Conservation (phyloP, 2,888 invertebrate species). For the Dyspetes luteomarginatus region DNA sequence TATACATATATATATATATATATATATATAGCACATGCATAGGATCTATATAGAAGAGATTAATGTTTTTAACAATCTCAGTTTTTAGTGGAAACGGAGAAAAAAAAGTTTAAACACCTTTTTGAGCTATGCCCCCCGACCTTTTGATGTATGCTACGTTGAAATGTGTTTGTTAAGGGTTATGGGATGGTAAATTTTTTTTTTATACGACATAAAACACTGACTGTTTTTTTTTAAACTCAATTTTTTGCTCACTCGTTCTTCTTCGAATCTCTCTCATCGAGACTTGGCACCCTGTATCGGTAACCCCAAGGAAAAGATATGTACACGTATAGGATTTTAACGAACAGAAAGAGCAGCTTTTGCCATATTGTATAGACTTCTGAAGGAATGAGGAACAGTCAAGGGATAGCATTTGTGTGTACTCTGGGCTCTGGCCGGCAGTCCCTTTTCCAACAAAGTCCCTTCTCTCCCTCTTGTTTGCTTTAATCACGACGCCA, state of each 20-base stretch:
- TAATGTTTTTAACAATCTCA: no score
- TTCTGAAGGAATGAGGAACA: conserved; percentile 31
- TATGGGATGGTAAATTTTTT: not conserved
- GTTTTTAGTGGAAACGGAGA: no score
- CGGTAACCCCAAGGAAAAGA: not conserved
- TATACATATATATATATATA: not conserved
- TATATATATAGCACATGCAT: conserved; percentile 8
- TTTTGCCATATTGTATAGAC: conserved; percentile 24
- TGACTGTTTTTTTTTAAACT: conserved; percentile 40
- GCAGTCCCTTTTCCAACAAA: conserved; percentile 48
- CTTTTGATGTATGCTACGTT: no score
- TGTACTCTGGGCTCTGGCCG: conserved; percentile 53
- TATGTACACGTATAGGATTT: conserved; percentile 3
- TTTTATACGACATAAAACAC: conserved; percentile 26
- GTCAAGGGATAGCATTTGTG: conserved; percentile 30
- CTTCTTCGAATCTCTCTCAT: conserved; percentile 21
- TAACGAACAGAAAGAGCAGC: conserved; percentile 52
- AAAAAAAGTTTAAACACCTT: no score
- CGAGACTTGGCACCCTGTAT: conserved; percentile 27
- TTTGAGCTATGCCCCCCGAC: no score
- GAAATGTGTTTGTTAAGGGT: no score
- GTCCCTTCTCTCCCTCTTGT: conserved; percentile 45
- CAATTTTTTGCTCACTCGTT: conserved; percentile 43
- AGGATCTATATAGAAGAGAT: no score
- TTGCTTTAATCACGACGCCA: conserved; percentile 77